A percentile compares a stretch with the other conserved stretches of the same genome.
Conservation (phyloP, 2,888 invertebrate species). For the Sesia apiformis region DNA sequence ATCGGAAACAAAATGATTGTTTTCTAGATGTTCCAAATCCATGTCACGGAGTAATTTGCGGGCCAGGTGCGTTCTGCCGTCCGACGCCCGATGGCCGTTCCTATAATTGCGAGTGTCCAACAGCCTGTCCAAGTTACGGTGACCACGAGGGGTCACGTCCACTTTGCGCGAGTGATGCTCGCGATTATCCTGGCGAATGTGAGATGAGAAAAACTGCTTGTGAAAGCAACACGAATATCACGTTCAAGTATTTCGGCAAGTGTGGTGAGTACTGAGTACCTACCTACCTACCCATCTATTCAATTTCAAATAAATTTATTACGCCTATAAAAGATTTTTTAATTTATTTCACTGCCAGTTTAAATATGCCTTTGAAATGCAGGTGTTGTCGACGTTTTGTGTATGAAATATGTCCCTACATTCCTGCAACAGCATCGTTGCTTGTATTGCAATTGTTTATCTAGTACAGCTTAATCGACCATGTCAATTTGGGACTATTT, state of each 20-base stretch:
- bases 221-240: constrained; percentile 81
- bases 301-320: no score
- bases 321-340: no score
- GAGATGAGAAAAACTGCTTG: constrained; percentile 88
- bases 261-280: constrained; percentile 82
- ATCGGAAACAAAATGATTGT: background rate
- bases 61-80: constrained; percentile 85
- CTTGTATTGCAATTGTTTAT: no score
- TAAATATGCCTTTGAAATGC: no score
- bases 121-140: constrained; percentile 86
- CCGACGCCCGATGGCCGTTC: constrained; percentile 80
- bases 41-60: constrained; percentile 85
- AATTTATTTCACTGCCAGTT: no score
- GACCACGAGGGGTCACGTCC: constrained; percentile 86
- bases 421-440: no score
- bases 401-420: no score
- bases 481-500: no score
- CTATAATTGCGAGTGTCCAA: constrained; percentile 85
- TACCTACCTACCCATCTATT: background rate
- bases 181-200: constrained; percentile 90
- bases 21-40: constrained; percentile 76
- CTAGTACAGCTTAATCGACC: no score
- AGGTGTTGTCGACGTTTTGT: no score
- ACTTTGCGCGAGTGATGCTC: constrained; percentile 88
- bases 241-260: constrained; percentile 87